These are phyloP conservation scores for Cactoblastis cactorum DNA, from an alignment of 2,888 invertebrate genomes.

Conservation along the genomic window DNA sequence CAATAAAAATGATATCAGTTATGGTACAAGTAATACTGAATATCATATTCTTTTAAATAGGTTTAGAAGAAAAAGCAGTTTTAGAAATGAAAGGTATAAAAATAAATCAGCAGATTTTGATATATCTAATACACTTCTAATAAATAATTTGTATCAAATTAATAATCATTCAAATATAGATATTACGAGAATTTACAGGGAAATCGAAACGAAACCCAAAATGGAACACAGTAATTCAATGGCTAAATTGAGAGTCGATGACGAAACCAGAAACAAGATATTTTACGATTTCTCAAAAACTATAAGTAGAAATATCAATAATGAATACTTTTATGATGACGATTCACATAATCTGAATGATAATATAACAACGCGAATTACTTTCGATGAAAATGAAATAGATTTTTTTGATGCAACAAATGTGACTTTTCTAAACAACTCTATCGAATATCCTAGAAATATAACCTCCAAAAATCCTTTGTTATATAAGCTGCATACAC, in stretches of 20 bases:
- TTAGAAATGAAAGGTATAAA: slow-evolving; percentile 13
- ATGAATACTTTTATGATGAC: neutral
- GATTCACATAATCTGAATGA: slow-evolving; percentile 15
- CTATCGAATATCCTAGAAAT: slow-evolving; percentile 32
- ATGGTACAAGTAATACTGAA: slow-evolving; percentile 28
- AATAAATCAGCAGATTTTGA: neutral
- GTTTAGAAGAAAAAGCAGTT: slow-evolving; percentile 51
- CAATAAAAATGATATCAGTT: slow-evolving; percentile 3
- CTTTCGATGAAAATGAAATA: slow-evolving; percentile 18
- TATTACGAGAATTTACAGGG: slow-evolving; percentile 18
- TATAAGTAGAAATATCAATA: slow-evolving; percentile 43
- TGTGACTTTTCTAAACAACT: slow-evolving; percentile 30
- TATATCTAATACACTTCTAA: neutral
- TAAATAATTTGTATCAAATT: neutral
- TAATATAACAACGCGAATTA: slow-evolving; percentile 16
- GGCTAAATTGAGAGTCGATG: slow-evolving; percentile 61
- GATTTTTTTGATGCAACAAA: slow-evolving; percentile 16
- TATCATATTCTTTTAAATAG: slow-evolving; percentile 54
- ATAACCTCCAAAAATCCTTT: slow-evolving; percentile 36
- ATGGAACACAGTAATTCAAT: slow-evolving; percentile 42
- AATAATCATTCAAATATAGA: slow-evolving; percentile 19
- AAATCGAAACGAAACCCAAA: slow-evolving; percentile 20
- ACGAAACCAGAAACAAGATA: slow-evolving; percentile 55
- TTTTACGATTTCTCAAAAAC: slow-evolving; percentile 66
- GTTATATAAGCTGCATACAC: slow-evolving; percentile 36